Base-by-base conservation (phyloP, 1,140 invertebrate species). In the Diabrotica virgifera region DNA sequence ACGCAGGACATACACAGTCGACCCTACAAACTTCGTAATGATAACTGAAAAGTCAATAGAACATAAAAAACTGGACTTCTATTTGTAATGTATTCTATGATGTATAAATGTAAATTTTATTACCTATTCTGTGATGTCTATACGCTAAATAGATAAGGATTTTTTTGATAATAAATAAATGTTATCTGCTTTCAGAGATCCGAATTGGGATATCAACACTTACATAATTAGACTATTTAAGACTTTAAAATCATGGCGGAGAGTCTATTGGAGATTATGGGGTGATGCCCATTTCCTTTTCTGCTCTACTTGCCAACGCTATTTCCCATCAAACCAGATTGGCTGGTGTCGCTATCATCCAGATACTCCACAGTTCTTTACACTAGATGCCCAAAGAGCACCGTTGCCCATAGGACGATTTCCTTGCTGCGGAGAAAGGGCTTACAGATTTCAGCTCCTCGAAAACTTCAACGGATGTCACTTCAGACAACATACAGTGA, bases 191-290 rank as follows among this genome's bases (percentile, higher is more conserved):
- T 74, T 52, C 72, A 90, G 90, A 71, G 93, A 96, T 70, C 70
- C 83, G 9, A 83, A 82, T 0, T 97, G 94, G 92, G 90, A 90
- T 71, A 81, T 96, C 8, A 93, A 90, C 71, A 89, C 91, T 52
- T 93, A 93, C 73, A 87, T 97, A 7, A 75, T 87, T 8, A 84
- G 86, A 66, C 78, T 96, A 13, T 89, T 91, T 72, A 85, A 85
- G 7, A 88, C 93, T 69, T 80, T 95, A 40, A 90, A 90, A 66
- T 89, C 88, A 0, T 97, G 95, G 95, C 81, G 92, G 0, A 90
- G 89, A 74, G 92, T 96, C 0, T 97, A 96, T 80, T 97, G 95
- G 95, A 85, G 90, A 59, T 79, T 97, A 9, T 97, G 94, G 94
- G 92, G 91, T 0, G 87, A 92, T 72, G 89, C 89, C 66, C 92